phyloP scores from a whole-genome alignment of 2,113 vertebrate species.

The Poicephalus gulielmi region DNA sequence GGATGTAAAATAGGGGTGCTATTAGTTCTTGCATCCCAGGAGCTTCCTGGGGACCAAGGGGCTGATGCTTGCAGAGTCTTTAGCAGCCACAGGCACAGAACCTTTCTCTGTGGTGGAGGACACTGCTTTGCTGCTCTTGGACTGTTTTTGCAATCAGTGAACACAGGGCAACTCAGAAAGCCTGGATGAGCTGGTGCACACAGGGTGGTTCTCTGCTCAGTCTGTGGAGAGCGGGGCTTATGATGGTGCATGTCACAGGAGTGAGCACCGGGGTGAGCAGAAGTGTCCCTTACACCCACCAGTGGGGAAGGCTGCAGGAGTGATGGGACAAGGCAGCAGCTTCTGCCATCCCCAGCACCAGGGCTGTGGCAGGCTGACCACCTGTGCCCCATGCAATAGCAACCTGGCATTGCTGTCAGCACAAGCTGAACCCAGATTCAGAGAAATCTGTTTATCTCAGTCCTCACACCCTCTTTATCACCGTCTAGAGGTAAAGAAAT shows the following conservation, averaged over 20 bases:
- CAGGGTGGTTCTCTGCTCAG: background rate
- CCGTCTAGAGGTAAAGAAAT: background rate
- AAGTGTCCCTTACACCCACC: background rate
- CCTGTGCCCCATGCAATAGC: background rate
- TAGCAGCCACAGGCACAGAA: background rate
- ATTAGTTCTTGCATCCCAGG: background rate
- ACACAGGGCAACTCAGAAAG: background rate
- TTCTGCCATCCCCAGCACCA: background rate
- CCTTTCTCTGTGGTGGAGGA: accelerated
- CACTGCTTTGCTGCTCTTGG: background rate
- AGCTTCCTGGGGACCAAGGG: background rate
- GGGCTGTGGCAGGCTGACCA: background rate
- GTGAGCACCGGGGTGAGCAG: background rate
- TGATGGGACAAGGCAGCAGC: background rate
- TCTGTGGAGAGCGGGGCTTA: background rate
- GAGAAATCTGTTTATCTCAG: background rate
- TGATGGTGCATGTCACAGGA: background rate
- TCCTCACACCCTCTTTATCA: background rate
- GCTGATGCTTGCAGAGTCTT: background rate
- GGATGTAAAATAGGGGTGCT: background rate
- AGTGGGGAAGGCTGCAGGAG: background rate
- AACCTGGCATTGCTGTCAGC: background rate
- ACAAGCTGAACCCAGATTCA: background rate
- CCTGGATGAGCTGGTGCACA: background rate
- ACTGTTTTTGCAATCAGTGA: background rate